Base-by-base conservation (phyloP, 2,797 vertebrate species). In the Sternotherus odoratus region DNA sequence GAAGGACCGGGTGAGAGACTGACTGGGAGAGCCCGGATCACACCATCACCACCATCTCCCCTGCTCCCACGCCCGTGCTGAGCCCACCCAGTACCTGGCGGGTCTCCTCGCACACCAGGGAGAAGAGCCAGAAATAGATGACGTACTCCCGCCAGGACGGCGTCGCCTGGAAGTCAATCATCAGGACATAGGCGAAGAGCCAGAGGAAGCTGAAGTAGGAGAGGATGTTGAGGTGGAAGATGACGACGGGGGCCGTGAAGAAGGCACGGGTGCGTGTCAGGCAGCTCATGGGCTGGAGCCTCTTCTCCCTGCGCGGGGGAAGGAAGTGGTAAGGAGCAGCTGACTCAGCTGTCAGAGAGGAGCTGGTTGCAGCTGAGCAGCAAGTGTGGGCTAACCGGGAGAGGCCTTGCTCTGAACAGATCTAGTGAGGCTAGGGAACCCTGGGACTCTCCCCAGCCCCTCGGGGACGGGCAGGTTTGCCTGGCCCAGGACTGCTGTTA, bases 191-290 rank as follows among this genome's bases (percentile, higher is more conserved):
- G 17, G 99, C 98, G 1, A 99, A 99, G 60, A 99, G 98, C 95
- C 98, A 97, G 77, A 99, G 99, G 98, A 99, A 99, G 91, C 98
- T 98, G 5, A 99, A 99, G 96, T 99, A 99, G 19, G 98, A 99
- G 81, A 99, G 97, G 17, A 98, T 98, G 92, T 99, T 99, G 98
- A 98, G 98, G 98, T 98, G 99, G 97, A 99, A 99, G 97, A 99
- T 98, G 84, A 98, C 97, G 0, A 98, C 94, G 0, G 98, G 98
- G 0, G 98, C 98, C 0, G 87, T 98, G 96, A 98, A 98, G 98
- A 98, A 98, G 96, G 97, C 97, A 1, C 69, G 93, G 79, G 98
- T 66, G 1, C 97, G 98, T 0, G 90, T 97, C 86, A 98, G 97
- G 89, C 97, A 93, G 23, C 95, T 85, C 88, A 96, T 26, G 6